Percentiles rank a stretch among this genome's conserved stretches.
phyloP scores from a whole-genome alignment of 2,888 invertebrate species.

The Cerceris ruficornis region DNA sequence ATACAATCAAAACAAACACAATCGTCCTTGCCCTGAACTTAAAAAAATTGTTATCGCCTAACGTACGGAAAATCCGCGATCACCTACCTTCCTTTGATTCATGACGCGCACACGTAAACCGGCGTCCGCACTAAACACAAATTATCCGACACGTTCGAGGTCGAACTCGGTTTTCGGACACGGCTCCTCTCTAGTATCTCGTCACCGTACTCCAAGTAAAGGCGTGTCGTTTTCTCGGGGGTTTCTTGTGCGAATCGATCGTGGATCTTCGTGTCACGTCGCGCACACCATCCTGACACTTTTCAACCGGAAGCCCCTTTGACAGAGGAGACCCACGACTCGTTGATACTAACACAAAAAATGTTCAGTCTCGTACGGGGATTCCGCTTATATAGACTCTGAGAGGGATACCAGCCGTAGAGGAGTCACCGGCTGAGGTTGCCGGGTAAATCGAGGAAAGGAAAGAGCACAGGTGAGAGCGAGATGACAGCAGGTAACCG shows the following conservation, averaged over 20 bases:
- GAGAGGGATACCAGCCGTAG: slow-evolving; percentile 59
- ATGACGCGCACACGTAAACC: slow-evolving; percentile 72
- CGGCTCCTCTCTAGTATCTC: slow-evolving; percentile 18
- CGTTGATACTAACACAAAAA: slow-evolving; percentile 72
- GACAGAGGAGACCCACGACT: slow-evolving; percentile 49
- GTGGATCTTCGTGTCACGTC: slow-evolving; percentile 56
- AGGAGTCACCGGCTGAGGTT: slow-evolving; percentile 54
- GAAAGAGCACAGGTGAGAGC: slow-evolving; percentile 52
- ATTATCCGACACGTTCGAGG: slow-evolving; percentile 43
- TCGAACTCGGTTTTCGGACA: slow-evolving; percentile 10
- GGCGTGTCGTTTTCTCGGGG: slow-evolving; percentile 1
- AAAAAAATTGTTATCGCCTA: too few species aligned
- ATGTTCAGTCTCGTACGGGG: slow-evolving; percentile 73
- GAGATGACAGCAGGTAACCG: slow-evolving; percentile 21
- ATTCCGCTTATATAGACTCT: slow-evolving; percentile 80
- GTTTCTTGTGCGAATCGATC: slow-evolving; percentile 19
- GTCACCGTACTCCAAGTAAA: slow-evolving; percentile 54
- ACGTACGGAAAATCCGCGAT: slow-evolving; percentile 20
- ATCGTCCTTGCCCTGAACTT: too few species aligned
- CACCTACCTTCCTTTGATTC: slow-evolving; percentile 76
- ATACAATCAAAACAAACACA: too few species aligned
- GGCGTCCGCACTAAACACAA: slow-evolving; percentile 65
- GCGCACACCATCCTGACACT: slow-evolving; percentile 70
- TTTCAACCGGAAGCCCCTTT: slow-evolving; percentile 41
- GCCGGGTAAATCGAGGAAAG: slow-evolving; percentile 73